These are phyloP conservation scores for Cyclophora albipunctata DNA, from an alignment of 2,888 invertebrate genomes.

Conservation along the genomic window DNA sequence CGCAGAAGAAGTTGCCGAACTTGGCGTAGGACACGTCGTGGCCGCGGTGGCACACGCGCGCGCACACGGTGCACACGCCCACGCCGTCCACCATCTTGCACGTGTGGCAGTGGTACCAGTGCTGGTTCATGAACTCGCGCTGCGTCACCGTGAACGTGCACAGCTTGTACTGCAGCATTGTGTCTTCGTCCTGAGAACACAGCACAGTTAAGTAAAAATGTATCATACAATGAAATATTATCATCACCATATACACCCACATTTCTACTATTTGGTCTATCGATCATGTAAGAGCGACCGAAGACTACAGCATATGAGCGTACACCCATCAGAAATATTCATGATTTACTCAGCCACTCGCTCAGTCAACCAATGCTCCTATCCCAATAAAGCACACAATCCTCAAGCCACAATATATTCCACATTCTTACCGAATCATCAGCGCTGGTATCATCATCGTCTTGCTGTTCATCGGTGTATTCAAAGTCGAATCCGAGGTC, in stretches of 20 bases:
- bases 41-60: slow-evolving; percentile 95
- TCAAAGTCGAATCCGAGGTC: slow-evolving; percentile 86
- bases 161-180: slow-evolving; percentile 88
- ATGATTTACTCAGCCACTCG: too few relatives aligned
- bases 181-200: slow-evolving; percentile 82
- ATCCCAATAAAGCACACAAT: too few relatives aligned
- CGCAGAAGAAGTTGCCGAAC: slow-evolving; percentile 99
- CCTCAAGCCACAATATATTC: too few relatives aligned
- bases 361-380: too few relatives aligned
- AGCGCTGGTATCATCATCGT: slow-evolving; percentile 93
- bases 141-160: slow-evolving; percentile 98
- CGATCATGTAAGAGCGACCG: too few relatives aligned
- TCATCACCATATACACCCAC: too few relatives aligned
- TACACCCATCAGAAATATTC: too few relatives aligned
- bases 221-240: too few relatives aligned
- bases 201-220: background rate
- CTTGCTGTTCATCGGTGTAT: slow-evolving; percentile 90
- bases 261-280: too few relatives aligned
- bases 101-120: slow-evolving; percentile 99
- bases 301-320: too few relatives aligned
- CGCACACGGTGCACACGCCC: slow-evolving; percentile 98
- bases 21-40: slow-evolving; percentile 98
- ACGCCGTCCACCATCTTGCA: slow-evolving; percentile 99
- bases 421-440: slow-evolving; percentile 83
- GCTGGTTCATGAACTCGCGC: slow-evolving; percentile 98